phyloP scores from a whole-genome alignment of 2,888 invertebrate species.

The Latrodectus elegans region DNA sequence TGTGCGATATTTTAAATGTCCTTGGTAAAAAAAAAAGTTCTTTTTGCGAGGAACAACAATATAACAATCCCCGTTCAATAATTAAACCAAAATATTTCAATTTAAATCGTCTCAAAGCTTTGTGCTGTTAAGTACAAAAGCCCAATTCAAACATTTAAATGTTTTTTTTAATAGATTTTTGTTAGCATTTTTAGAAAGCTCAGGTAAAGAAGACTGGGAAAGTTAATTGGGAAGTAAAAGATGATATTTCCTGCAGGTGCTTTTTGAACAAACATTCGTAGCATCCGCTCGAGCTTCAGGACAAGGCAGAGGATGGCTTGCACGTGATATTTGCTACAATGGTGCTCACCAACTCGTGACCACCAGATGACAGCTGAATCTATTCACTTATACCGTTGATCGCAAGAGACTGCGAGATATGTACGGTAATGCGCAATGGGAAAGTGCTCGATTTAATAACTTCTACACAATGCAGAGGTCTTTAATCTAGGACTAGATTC shows the following conservation, averaged over 20 bases:
- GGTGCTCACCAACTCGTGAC: slow-evolving; percentile 57
- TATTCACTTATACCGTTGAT: slow-evolving; percentile 14
- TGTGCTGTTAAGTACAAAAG: too few species aligned
- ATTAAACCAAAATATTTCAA: not conserved
- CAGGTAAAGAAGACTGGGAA: slow-evolving; percentile 26
- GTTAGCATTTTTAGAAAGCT: not conserved
- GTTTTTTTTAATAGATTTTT: not conserved
- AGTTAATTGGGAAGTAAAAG: slow-evolving; percentile 50
- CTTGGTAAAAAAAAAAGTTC: not conserved
- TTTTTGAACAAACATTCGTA: slow-evolving; percentile 40
- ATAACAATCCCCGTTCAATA: not conserved
- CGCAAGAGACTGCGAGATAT: not conserved
- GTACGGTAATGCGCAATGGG: slow-evolving; percentile 35
- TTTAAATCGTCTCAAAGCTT: too few species aligned
- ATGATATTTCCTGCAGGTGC: slow-evolving; percentile 66
- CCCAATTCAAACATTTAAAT: too few species aligned
- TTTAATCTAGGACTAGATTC: not conserved
- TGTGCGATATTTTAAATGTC: too few species aligned
- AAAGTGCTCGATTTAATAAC: slow-evolving; percentile 13
- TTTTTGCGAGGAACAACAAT: not conserved
- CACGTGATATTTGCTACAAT: slow-evolving; percentile 59
- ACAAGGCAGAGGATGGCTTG: slow-evolving; percentile 15
- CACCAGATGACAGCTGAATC: slow-evolving; percentile 61
- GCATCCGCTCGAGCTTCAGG: slow-evolving; percentile 34
- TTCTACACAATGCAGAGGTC: not conserved